These are phyloP conservation scores for Catostomus latipinnis DNA, from an alignment of 2,797 vertebrate genomes.

Conservation along the genomic window DNA sequence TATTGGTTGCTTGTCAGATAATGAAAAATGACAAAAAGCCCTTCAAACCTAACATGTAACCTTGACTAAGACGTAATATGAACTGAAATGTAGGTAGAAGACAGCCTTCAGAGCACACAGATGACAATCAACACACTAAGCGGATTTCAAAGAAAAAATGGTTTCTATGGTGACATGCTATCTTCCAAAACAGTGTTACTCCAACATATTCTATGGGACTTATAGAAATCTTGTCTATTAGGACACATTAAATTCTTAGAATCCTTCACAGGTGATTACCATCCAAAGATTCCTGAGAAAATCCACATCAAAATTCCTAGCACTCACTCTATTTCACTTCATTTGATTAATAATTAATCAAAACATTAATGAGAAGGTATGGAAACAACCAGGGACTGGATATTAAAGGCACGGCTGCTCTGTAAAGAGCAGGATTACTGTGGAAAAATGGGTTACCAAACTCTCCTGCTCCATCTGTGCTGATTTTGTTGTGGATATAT, in stretches of 20 bases:
- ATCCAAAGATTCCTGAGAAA: conserved; percentile 4
- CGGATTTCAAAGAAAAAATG: too few relatives aligned
- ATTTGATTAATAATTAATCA: conserved; percentile 60
- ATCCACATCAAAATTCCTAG: conserved; percentile 39
- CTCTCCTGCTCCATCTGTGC: conserved; percentile 27
- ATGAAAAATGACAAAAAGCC: background rate
- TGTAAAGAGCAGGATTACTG: conserved; percentile 23
- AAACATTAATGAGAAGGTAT: conserved; percentile 52
- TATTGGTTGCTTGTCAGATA: too few relatives aligned
- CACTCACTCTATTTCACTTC: conserved; percentile 30
- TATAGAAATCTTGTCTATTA: background rate
- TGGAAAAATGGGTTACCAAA: conserved; percentile 23
- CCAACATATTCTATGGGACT: background rate
- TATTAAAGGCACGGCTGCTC: conserved; percentile 35
- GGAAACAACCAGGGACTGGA: conserved; percentile 45
- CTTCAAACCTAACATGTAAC: conserved; percentile 8
- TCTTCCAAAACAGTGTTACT: background rate
- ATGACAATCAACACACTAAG: too few relatives aligned
- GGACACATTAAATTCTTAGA: conserved; percentile 1
- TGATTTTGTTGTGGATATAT: conserved; percentile 35
- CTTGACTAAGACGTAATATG: background rate
- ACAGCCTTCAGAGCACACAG: background rate
- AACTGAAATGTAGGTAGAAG: background rate
- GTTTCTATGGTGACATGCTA: too few relatives aligned
- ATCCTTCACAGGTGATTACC: conserved; percentile 38